Base-by-base conservation (phyloP, 2,888 invertebrate species). In the Epistrophella euchroma region DNA sequence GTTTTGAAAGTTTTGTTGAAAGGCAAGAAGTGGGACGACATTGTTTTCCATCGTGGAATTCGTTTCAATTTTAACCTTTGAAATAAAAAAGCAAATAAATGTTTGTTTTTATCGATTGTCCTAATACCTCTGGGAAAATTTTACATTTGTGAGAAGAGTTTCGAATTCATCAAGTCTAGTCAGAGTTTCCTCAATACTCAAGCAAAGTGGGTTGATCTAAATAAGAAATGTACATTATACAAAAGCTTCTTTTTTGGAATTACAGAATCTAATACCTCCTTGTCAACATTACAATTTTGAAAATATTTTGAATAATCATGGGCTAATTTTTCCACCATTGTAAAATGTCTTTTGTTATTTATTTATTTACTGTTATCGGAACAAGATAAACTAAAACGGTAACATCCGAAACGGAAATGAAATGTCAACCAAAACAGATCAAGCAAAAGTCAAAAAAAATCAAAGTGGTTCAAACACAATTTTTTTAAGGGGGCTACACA, bases 131-230 rank as follows among this genome's bases (percentile, higher is more conserved):
- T 15, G 2, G 3, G 17, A 37, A 43, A 25, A 43, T 10, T 93
- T 92, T 83, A 95, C 93, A 91, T 94, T 94, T 86, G 94, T 93
- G 40, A 95, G 90, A 58, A 95, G 93, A 88, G 94, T 94, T 87
- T 95, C 94, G 86, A 95, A 93, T 90, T 95, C 95, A 91, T 95
- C 95, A 28, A 95, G 92, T 81, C 95, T 93, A 0, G 95, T 94
- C 66, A 95, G 90, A 94, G 95, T 95, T 89, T 95, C 95, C 88
- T 95, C 95, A 55, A 95, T 94, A 77, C 94, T 94, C 89, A 94
- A 94, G 91, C 94, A 94, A 25, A 95, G 93, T 3, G 94, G 94
- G 90, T 93, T 93, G 9, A 92, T 90, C 90, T 92, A 78, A 15
- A 5, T 17, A 25, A 68, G 32, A 19, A 62, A 7, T 7, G 0